phyloP scores from a whole-genome alignment of 2,113 vertebrate genomes.

The Brienomyrus brachyistius region DNA sequence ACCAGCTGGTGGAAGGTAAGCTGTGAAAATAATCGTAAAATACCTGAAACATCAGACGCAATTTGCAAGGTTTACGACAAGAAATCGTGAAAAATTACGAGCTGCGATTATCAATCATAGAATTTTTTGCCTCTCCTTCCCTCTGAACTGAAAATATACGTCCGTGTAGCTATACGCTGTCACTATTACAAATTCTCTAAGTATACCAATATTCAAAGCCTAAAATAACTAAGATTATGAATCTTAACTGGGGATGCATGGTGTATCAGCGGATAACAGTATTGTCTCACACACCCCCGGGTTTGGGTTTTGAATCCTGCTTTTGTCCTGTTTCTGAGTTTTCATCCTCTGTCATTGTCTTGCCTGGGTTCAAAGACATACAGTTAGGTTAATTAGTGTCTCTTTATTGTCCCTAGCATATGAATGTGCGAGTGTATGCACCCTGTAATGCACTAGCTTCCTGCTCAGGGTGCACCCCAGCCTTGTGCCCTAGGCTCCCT shows the following conservation, averaged over 20 bases:
- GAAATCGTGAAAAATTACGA: neutral
- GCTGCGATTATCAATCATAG: no score
- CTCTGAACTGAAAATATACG: neutral
- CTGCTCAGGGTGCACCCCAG: neutral
- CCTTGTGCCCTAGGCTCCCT: neutral
- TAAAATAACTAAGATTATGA: neutral
- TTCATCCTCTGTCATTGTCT: neutral
- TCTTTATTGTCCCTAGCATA: neutral
- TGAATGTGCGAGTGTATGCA: neutral
- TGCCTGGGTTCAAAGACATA: neutral
- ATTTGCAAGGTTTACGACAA: neutral
- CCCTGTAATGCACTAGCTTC: neutral
- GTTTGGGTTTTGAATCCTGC: neutral
- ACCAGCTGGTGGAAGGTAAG: conserved; percentile 90
- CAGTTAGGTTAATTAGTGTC: neutral
- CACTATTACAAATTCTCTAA: neutral
- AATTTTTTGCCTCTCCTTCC: neutral
- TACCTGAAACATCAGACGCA: neutral
- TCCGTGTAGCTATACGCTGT: neutral
- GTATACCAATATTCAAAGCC: neutral
- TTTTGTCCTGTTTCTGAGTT: neutral
- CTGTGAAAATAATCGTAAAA: neutral
- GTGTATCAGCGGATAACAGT: neutral
- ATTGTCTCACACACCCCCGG: neutral
- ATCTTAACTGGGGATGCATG: neutral